These are phyloP conservation scores for Palythoa grandis DNA, from an alignment of 92 coral and sea anemone genomes.

Conservation along the genomic window DNA sequence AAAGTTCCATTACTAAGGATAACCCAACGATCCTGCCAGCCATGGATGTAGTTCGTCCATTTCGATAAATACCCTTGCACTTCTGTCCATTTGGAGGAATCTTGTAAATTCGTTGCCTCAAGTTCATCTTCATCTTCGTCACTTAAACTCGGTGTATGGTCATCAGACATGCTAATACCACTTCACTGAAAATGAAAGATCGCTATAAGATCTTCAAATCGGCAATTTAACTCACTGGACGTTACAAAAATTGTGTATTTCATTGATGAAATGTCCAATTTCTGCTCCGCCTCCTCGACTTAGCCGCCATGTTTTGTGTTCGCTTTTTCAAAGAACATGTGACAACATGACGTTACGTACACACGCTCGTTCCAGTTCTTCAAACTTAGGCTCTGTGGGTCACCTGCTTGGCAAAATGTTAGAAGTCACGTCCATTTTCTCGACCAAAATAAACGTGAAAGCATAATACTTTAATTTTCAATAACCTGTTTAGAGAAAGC, in stretches of 20 bases:
- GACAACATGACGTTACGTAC: slow-evolving; percentile 45
- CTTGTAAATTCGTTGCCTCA: slow-evolving; percentile 63
- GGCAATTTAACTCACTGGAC: slow-evolving; percentile 19
- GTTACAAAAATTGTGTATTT: slow-evolving; percentile 5
- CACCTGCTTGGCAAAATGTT: no score
- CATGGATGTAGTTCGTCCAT: slow-evolving; percentile 99
- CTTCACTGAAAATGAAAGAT: slow-evolving; percentile 45
- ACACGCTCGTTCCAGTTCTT: slow-evolving; percentile 35
- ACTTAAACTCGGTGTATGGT: slow-evolving; percentile 92
- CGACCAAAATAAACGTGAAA: no score
- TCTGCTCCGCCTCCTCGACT: slow-evolving; percentile 70
- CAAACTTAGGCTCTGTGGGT: no score
- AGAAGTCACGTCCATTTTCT: no score
- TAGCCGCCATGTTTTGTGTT: slow-evolving; percentile 84
- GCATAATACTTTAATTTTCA: no score
- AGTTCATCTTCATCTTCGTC: slow-evolving; percentile 97
- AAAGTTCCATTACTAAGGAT: slow-evolving; percentile 91
- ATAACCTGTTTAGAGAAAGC: no score
- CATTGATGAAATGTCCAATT: neutral
- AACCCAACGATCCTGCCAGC: slow-evolving; percentile 99
- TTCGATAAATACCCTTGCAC: slow-evolving; percentile 92
- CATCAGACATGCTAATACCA: slow-evolving; percentile 95
- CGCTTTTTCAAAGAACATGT: slow-evolving; percentile 44
- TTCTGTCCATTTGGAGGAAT: slow-evolving; percentile 72
- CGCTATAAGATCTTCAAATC: slow-evolving; percentile 4